Base-by-base conservation (phyloP, 2,888 invertebrate genomes). In the Microdon myrmicae region DNA sequence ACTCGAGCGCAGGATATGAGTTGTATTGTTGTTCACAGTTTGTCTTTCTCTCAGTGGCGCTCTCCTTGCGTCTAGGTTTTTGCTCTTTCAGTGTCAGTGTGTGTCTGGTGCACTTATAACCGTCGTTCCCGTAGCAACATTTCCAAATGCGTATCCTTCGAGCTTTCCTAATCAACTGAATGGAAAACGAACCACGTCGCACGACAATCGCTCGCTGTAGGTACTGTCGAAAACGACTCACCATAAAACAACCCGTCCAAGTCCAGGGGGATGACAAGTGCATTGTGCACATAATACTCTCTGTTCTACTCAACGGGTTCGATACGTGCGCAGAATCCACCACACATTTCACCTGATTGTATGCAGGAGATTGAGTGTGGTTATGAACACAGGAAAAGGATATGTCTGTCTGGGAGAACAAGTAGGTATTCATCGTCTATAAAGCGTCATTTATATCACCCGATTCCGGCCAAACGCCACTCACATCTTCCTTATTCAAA, bases 161-260 rank as follows among this genome's bases (percentile, higher is more conserved):
- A 77, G 72, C 75, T 74, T 72, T 73, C 73, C 77, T 75, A 73
- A 74, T 75, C 76, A 76, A 77, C 77, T 77, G 73, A 74, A 39
- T 67, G 22, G 45, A 55, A n/a, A 32, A 31, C 13, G 60, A 13
- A 23, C 26, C 20, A 14, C 28, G 43, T 31, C 61, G 26, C 35
- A 51, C 17, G 58, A 34, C 29, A 47, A 41, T 51, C 41, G 14
- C 23, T 43, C 12, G 44, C 9, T 10, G n/a, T n/a, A n/a, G n/a
- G n/a, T n/a, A n/a, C n/a, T n/a, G n/a, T n/a, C n/a, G n/a, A n/a
- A n/a, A n/a, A n/a, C n/a, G n/a, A n/a, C n/a, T n/a, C n/a, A n/a
- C n/a, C n/a, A n/a, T n/a, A n/a, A n/a, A n/a, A n/a, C n/a, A n/a
- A n/a, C n/a, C n/a, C n/a, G n/a, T n/a, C n/a, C n/a, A n/a, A 23